A percentile compares a stretch with the other conserved stretches of the same genome.
Evolutionary conservation across 2,113 vertebrate species (phyloP).

Genomic region (Lates calcarifer): DNA sequence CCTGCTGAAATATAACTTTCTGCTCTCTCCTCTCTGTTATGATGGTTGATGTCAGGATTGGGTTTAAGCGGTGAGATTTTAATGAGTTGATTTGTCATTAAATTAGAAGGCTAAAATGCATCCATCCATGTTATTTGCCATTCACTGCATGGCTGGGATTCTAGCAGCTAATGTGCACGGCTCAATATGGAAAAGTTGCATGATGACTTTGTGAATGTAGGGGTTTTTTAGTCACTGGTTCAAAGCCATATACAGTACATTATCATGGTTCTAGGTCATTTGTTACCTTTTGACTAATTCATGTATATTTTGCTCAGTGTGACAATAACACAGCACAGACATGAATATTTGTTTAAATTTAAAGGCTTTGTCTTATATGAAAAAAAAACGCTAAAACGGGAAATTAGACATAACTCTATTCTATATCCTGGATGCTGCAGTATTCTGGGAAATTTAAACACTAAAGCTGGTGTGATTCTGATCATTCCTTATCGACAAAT

Average conservation of each 20-base stretch:
- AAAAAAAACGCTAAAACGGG: neutral
- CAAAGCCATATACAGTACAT: neutral
- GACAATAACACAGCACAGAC: neutral
- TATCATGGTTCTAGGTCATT: neutral
- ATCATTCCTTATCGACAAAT: too few species aligned
- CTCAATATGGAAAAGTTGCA: conserved; percentile 9
- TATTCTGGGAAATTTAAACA: too few species aligned
- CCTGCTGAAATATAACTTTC: conserved; percentile 50
- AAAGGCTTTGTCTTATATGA: neutral
- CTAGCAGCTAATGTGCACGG: conserved; percentile 16
- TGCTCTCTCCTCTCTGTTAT: conserved; percentile 23
- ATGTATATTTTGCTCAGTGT: neutral
- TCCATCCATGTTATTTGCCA: conserved; percentile 40
- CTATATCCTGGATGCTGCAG: too few species aligned
- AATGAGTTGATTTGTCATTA: conserved; percentile 46
- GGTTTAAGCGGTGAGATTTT: conserved; percentile 47
- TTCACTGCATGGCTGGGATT: conserved; percentile 33
- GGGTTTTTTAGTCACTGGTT: neutral
- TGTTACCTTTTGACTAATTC: neutral
- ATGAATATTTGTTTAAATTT: neutral
- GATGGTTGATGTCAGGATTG: conserved; percentile 44
- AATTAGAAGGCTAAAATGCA: conserved; percentile 45
- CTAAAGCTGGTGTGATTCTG: too few species aligned
- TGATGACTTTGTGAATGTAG: neutral
- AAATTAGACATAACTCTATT: too few species aligned